A percentile compares a stretch with the other conserved stretches of the same genome.
phyloP scores from a whole-genome alignment of 2,888 invertebrate genomes.

The Cephus pulcher region DNA sequence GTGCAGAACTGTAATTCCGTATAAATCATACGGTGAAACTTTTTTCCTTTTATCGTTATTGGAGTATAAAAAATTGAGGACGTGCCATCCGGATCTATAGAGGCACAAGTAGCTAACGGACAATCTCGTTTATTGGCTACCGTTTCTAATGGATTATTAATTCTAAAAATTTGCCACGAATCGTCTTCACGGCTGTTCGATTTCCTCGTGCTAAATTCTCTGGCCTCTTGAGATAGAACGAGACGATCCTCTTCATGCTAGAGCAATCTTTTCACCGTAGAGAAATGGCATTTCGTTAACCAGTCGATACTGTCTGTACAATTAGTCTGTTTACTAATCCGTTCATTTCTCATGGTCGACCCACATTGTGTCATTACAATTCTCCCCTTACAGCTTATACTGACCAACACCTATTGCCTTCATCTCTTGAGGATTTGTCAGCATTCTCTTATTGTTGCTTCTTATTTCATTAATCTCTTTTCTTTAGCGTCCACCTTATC shows the following conservation, averaged over 20 bases:
- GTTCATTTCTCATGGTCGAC: neutral
- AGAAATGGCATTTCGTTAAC: neutral
- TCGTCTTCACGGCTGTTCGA: conserved; percentile 49
- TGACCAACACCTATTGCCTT: neutral
- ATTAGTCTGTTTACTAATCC: neutral
- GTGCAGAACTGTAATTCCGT: neutral
- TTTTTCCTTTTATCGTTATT: neutral
- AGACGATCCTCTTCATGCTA: neutral
- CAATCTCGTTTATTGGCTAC: neutral
- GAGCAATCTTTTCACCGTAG: neutral
- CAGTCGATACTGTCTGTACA: neutral
- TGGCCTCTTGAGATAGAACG: neutral
- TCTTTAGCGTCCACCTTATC: neutral
- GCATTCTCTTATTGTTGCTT: neutral
- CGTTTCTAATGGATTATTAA: neutral
- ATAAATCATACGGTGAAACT: neutral
- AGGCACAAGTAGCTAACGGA: neutral
- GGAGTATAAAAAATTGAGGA: neutral
- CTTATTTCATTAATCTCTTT: neutral
- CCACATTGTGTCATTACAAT: neutral
- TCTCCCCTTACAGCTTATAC: neutral
- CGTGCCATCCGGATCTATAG: neutral
- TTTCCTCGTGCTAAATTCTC: conserved; percentile 51
- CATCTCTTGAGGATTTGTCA: neutral
- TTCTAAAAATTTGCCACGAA: neutral